Percentiles rank a stretch among this genome's conserved stretches.
These are phyloP conservation scores for Drosophila fuyamai DNA, from an alignment of 1,140 invertebrate species.

Conservation along the genomic window DNA sequence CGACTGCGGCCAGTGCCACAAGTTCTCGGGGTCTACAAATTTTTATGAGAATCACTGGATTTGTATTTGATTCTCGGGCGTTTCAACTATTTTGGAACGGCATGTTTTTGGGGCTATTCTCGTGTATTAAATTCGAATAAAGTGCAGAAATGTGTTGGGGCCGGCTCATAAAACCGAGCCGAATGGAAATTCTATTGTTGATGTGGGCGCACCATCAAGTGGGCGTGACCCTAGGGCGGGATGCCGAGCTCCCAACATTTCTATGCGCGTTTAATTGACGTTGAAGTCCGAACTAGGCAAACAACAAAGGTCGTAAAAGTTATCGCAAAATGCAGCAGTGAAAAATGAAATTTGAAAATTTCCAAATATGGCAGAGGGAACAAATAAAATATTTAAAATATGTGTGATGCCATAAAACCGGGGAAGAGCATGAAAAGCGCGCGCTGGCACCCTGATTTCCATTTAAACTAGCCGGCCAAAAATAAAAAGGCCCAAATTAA, in stretches of 20 bases:
- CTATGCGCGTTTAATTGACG: slow-evolving; percentile 69
- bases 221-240: slow-evolving; percentile 2
- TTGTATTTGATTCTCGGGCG: slow-evolving; percentile 48
- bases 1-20: slow-evolving; percentile 60
- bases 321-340: slow-evolving; percentile 69
- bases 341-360: slow-evolving; percentile 67
- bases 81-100: slow-evolving; percentile 49
- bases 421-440: slow-evolving; percentile 3
- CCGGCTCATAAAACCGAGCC: slow-evolving; percentile 59
- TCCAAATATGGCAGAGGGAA: slow-evolving; percentile 61
- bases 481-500: slow-evolving; percentile 46
- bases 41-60: slow-evolving; percentile 70
- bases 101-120: slow-evolving; percentile 61
- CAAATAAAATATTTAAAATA: slow-evolving; percentile 64
- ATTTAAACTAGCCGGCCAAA: slow-evolving; percentile 64
- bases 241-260: slow-evolving; percentile 12
- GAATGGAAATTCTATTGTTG: slow-evolving; percentile 70
- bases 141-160: slow-evolving; percentile 78
- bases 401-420: slow-evolving; percentile 46
- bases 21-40: slow-evolving; percentile 71
- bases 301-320: slow-evolving; percentile 72
- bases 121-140: slow-evolving; percentile 81
- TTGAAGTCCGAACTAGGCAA: slow-evolving; percentile 49
- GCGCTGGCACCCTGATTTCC: slow-evolving; percentile 53
- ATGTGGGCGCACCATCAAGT: slow-evolving; percentile 41